Evolutionary conservation across 1,140 invertebrate species (phyloP), one percentile per base, ranked within the genome.

Genomic region (Bathynomus jamesi): DNA sequence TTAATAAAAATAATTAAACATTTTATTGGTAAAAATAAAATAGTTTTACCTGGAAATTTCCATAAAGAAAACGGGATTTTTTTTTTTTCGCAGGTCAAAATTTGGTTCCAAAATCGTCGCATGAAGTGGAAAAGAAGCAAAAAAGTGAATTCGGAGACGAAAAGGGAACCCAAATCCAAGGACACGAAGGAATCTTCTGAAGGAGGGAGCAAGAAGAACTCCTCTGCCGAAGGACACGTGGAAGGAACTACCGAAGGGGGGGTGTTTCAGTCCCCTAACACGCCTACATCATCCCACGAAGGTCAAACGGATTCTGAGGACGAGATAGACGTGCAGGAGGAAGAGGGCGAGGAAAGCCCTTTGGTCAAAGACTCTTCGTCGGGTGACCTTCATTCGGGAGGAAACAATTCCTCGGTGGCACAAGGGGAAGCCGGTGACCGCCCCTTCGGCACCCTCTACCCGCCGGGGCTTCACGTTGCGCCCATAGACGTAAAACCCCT

Each of bases 91-190:
- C 84, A 94, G 92, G 92, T 96, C 61, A 96, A 96, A 85, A 96
- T 96, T 75, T 96, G 94, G 94, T 96, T 96, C 82, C 94, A 96
- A 87, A 96, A 96, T 82, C 86, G 94, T 21, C 85, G 93, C 77
- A 96, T 96, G 94, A 96, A 96, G 81, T 96, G 93, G 93, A 96
- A 96, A 81, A 85, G 94, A 4, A 95, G 92, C 72, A 96, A 95
- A 86, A 95, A 95, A 53, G 40, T 21, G 5, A 53, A 11, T 3
- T 53, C 40, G 2, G 40, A 53, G 2, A 17, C 40, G 5, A 53
- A 53, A 21, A 2, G 40, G 21, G 40, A 53, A 3, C 21, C 40
- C 13, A 53, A 53, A 53, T 21, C 21, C 2, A 53, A 53, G 21
- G 40, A 53, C 13, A 53, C 2, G 11, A 53, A 5, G 21, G 40